Evolutionary conservation across 1,140 invertebrate species (phyloP), one percentile per base, ranked within the genome.

Genomic region (Trichomalopsis sarcophagae): DNA sequence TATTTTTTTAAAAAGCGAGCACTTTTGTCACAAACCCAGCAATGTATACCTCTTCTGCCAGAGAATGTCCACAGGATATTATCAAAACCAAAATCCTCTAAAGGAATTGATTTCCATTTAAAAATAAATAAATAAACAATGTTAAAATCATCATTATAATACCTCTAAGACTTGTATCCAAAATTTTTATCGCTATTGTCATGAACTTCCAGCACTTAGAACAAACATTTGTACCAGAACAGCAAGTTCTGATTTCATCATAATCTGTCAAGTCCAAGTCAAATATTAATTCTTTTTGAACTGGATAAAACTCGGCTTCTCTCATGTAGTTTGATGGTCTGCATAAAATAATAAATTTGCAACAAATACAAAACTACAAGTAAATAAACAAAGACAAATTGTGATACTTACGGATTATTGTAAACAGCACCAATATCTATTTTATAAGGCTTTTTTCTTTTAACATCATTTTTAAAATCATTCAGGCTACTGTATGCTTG

Each of bases 231-330:
- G 97, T 96, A 77, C 96, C 97, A 68, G 95, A 95, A 90, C 97
- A 97, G 92, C 98, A 99, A 79, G 94, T 97, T 91, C 98, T 93
- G 3, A 99, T 95, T 90, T 98, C 97, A 95, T 99, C 98, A 94
- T 99, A 99, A 94, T 99, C 98, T 74, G 98, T 99, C 94, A 99
- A 96, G 95, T 99, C 98, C 90, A 99, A 99, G 96, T 99, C 98
- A 94, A 99, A 98, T 4, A 99, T 97, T 11, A 99, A 92, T 94
- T 99, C 98, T 91, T 97, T 97, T 90, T 97, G 95, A 47, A 93
- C 87, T 23, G 96, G 94, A 75, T 86, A 89, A 79, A 93, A 88
- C 13, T 73, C 17, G 55, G 40, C 4, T 75, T 44, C 71, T 80
- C 79, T 73, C 78, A 82, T 88, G 47, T 86, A 5, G 27, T 81